These are phyloP conservation scores for Mallotus villosus DNA, from an alignment of 2,797 vertebrate species.

Conservation along the genomic window DNA sequence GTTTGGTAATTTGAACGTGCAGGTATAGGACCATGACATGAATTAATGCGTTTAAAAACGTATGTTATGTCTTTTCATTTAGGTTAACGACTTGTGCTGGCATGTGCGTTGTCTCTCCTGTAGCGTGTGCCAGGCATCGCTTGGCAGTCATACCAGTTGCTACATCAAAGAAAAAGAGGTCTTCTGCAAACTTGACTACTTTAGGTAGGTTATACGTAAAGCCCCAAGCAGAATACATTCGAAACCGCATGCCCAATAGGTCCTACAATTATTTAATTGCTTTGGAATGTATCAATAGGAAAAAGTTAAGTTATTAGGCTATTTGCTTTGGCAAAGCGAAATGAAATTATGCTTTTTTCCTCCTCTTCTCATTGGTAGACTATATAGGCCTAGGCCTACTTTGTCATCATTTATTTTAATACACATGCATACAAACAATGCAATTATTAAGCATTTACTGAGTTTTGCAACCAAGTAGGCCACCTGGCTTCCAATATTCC, in stretches of 20 bases:
- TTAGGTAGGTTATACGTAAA: conserved; percentile 77
- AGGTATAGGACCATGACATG: background rate
- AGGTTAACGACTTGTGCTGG: conserved; percentile 98
- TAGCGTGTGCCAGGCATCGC: conserved; percentile 89
- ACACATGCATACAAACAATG: background rate
- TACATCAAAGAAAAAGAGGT: conserved; percentile 96
- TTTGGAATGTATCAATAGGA: background rate
- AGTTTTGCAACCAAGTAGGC: background rate
- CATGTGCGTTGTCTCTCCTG: conserved; percentile 94
- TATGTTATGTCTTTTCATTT: conserved; percentile 35
- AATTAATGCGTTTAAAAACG: background rate
- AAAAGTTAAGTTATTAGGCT: background rate
- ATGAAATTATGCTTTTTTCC: no score
- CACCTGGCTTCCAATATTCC: background rate
- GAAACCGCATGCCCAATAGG: background rate
- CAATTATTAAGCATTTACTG: background rate
- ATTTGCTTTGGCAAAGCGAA: background rate
- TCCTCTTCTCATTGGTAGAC: background rate
- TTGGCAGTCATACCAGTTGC: conserved; percentile 92
- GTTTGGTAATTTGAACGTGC: background rate
- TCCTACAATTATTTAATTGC: no score
- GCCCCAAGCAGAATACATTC: no score
- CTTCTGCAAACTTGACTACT: conserved; percentile 97
- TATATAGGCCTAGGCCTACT: background rate
- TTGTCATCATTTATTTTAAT: no score